Conservation (phyloP, 2,797 vertebrate species). For the Sebastes taczanowskii region DNA sequence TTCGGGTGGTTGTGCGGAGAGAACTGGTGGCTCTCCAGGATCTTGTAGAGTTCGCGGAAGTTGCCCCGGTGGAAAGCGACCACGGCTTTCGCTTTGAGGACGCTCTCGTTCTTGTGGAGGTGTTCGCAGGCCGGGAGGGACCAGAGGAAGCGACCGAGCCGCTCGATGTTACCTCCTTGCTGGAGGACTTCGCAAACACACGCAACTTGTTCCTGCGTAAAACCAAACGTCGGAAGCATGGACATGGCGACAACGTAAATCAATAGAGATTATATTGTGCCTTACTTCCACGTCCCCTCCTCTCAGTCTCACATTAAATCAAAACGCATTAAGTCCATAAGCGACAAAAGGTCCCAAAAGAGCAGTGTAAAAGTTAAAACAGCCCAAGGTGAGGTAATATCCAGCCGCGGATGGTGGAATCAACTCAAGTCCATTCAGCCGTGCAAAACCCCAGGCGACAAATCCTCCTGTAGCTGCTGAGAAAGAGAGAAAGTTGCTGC, state of each 20-base stretch:
- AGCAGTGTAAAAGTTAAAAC: constrained; percentile 39
- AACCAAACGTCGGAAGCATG: constrained; percentile 98
- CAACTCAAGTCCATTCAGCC: constrained; percentile 77
- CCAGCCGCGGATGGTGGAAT: constrained; percentile 56
- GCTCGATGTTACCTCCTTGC: constrained; percentile 96
- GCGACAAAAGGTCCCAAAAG: constrained; percentile 56
- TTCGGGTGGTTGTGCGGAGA: constrained; percentile 95
- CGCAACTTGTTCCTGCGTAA: constrained; percentile 98
- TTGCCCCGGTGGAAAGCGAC: constrained; percentile 95
- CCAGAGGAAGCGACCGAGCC: constrained; percentile 96
- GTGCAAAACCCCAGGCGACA: constrained; percentile 67
- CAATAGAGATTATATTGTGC: constrained; percentile 61
- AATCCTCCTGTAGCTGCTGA: constrained; percentile 73
- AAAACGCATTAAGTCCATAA: constrained; percentile 73
- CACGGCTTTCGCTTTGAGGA: constrained; percentile 95
- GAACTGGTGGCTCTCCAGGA: constrained; percentile 95
- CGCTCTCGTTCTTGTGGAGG: constrained; percentile 97
- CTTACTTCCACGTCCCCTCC: constrained; percentile 68
- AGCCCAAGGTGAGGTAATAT: constrained; percentile 61
- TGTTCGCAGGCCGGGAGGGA: constrained; percentile 97
- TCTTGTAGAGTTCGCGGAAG: constrained; percentile 95
- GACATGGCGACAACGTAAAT: constrained; percentile 88
- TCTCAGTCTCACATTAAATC: constrained; percentile 69
- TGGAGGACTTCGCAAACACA: constrained; percentile 97
- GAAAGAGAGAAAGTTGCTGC: constrained; percentile 75